Evolutionary conservation across 2,888 invertebrate species (phyloP), one percentile per base, ranked within the genome.

Genomic region (Macropis europaea): DNA sequence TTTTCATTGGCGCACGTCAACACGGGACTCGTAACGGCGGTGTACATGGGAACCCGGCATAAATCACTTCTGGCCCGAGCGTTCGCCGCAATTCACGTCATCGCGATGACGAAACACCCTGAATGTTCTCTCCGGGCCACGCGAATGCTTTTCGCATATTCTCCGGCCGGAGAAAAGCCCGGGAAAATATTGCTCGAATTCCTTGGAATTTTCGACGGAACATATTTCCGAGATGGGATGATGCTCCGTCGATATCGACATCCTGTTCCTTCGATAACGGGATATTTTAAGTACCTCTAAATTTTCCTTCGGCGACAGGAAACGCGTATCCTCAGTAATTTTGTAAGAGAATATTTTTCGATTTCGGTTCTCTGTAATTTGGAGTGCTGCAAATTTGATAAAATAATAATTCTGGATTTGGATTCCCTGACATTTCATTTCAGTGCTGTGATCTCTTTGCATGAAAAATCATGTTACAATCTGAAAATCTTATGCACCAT

Each of bases 81-180:
- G 64, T 71, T 53, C 48, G 62, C 71, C 73, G 75, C 77, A 73
- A 82, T 82, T 79, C 81, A 77, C 75, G 81, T 75, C 81, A 71
- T 69, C 76, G 53, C 48, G 59, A 78, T 82, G 82, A 79, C 79
- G 79, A 68, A 82, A 82, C 63, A 69, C 76, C 73, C 5, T 26
- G 69, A 76, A 73, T 53, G 43, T 67, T 67, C 52, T 67, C 67
- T 57, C 22, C 17, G 9, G 50, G n/a, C 5, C 45, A 26, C 40
- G 22, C 52, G 67, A 66, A 71, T 38, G 50, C 13, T 56, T 38
- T 32, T 17, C 3, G 9, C 19, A 32, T 4, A 28, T 70, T 76
- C 56, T 50, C 64, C 47, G 17, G 9, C 9, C 28, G 48, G 30
- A 50, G 24, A 62, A 57, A 57, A 56, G n/a, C 47, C 6, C 13